phyloP scores from a whole-genome alignment of 2,113 vertebrate species.

The Lipotes vexillifer region DNA sequence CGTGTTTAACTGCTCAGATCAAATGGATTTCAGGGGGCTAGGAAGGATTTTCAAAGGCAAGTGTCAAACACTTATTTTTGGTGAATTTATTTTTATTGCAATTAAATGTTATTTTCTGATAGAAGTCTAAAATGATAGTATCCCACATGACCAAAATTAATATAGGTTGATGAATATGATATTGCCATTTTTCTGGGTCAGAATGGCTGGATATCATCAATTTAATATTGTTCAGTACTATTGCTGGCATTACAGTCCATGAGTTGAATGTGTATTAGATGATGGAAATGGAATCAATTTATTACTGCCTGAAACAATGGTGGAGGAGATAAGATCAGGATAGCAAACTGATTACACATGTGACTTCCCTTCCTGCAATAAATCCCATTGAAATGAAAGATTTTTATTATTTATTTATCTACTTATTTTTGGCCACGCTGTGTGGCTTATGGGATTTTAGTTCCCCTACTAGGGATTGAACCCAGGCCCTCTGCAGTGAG shows the following conservation, averaged over 20 bases:
- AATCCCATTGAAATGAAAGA: background rate
- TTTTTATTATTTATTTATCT: background rate
- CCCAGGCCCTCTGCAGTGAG: background rate
- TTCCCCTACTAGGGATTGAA: background rate
- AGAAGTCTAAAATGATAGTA: background rate
- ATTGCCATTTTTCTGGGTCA: background rate
- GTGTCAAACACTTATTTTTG: slow-evolving; percentile 17
- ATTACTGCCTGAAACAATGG: background rate
- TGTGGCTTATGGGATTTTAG: background rate
- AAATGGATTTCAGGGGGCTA: slow-evolving; percentile 93
- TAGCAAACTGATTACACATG: background rate
- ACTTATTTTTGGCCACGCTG: background rate
- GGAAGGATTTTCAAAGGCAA: slow-evolving; percentile 94
- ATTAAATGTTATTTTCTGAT: background rate
- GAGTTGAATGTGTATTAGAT: background rate
- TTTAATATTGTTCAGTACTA: background rate
- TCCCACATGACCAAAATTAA: background rate
- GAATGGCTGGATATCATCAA: background rate
- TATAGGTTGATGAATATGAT: background rate
- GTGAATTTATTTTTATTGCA: background rate
- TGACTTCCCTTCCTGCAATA: background rate
- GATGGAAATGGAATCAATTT: background rate
- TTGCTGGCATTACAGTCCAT: background rate
- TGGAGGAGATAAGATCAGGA: background rate
- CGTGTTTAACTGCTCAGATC: slow-evolving; percentile 94